Conservation (phyloP, 2,797 vertebrate genomes). For the Danio aesculapii region DNA sequence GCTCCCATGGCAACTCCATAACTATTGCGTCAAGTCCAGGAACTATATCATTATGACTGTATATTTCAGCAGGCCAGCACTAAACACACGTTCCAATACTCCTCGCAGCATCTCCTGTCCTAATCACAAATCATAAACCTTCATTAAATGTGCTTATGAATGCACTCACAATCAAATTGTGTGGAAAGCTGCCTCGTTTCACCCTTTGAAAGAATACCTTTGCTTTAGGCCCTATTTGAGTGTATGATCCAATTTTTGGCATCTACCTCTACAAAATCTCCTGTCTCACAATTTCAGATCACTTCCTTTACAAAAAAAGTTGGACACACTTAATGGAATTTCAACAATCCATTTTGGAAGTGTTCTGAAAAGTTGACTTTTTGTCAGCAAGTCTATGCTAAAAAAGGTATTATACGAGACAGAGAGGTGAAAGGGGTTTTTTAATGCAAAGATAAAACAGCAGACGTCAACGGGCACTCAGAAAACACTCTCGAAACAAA, state of each 20-base stretch:
- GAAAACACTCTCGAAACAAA: not conserved
- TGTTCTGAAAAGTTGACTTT: constrained; percentile 14
- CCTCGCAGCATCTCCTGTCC: constrained; percentile 67
- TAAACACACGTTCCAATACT: constrained; percentile 63
- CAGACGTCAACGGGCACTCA: not conserved
- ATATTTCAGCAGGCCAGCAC: constrained; percentile 56
- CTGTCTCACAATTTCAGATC: constrained; percentile 24
- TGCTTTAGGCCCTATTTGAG: not conserved
- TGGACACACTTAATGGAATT: constrained; percentile 29
- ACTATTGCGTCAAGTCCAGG: constrained; percentile 58
- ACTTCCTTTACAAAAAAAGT: constrained; percentile 28
- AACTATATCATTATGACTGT: constrained; percentile 64
- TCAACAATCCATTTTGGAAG: constrained; percentile 18
- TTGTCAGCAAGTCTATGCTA: not conserved
- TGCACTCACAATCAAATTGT: constrained; percentile 2
- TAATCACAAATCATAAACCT: constrained; percentile 70
- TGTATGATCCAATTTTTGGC: constrained; percentile 13
- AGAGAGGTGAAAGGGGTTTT: constrained; percentile 3
- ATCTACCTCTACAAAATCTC: not conserved
- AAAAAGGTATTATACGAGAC: not conserved
- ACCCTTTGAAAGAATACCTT: not conserved
- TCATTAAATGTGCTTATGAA: constrained; percentile 50
- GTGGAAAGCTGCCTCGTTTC: constrained; percentile 27
- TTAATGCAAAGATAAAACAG: constrained; percentile 14
- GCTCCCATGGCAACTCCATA: constrained; percentile 71